A percentile compares a stretch with the other conserved stretches of the same genome.
These are phyloP conservation scores for Cheilosia scutellata DNA, from an alignment of 2,888 invertebrate species.

Conservation along the genomic window DNA sequence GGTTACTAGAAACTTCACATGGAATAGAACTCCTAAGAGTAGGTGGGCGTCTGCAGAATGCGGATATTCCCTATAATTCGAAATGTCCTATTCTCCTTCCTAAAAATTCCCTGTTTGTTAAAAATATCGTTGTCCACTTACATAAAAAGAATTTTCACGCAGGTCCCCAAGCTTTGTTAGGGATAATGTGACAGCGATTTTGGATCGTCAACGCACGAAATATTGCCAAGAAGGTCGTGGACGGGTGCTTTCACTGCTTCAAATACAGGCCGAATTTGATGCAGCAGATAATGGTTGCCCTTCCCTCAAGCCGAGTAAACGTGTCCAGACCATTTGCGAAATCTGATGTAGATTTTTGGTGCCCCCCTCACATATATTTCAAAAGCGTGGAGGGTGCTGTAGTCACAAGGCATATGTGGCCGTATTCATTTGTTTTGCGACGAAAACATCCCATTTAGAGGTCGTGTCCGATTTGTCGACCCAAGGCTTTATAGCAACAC, in stretches of 20 bases:
- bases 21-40: conserved; percentile 74
- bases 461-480: neutral
- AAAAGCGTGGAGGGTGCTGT: neutral
- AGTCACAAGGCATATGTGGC: conserved; percentile 32
- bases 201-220: conserved; percentile 11
- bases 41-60: conserved; percentile 77
- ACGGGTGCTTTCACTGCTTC: conserved; percentile 25
- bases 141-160: conserved; percentile 39
- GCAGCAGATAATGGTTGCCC: conserved; percentile 35
- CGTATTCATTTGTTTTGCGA: conserved; percentile 28
- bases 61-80: conserved; percentile 51
- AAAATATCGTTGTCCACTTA: conserved; percentile 12
- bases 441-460: conserved; percentile 54
- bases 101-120: conserved; percentile 37
- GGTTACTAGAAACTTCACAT: conserved; percentile 57
- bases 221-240: conserved; percentile 5
- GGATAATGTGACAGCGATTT: neutral
- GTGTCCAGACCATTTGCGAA: neutral
- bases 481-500: neutral
- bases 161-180: too few species aligned
- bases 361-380: too few species aligned
- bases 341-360: too few species aligned
- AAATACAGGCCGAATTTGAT: conserved; percentile 23
- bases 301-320: conserved; percentile 8
- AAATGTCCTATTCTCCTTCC: conserved; percentile 77